Evolutionary conservation across 2,797 vertebrate genomes (phyloP), one percentile per base, ranked within the genome.

Genomic region (Apogon hyalosoma): DNA sequence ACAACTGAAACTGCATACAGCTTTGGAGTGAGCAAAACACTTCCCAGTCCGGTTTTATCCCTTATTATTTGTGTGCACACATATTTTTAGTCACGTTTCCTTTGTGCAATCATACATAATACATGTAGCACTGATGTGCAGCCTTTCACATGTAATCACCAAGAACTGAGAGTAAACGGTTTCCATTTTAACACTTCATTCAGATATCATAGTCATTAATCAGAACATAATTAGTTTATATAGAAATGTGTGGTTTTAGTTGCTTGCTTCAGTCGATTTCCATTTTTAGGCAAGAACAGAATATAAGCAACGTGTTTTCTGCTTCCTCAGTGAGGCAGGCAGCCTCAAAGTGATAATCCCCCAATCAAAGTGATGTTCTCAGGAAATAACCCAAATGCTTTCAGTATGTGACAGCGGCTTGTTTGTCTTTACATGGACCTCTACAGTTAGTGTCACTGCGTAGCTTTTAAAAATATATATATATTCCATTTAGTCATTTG

Each of bases 321-420:
- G 69, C 71, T 75, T 86, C 73, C 33, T 74, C 47, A 36, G 28
- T 18, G 6, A 45, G 63, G 45, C 57, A 39, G 56, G 33, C 33
- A 0, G 45, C 42, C 52, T 73, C 41, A 60, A 47, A 79, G 76
- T 58, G 73, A 81, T 73, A 72, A 71, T 75, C 42, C 77, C 51
- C 58, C 64, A 67, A 73, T 85, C 73, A 74, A 64, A 79, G 53
- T 46, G 51, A 75, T 62, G 65, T 71, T 81, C 14, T 74, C 67
- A 78, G 76, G 75, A 88, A 85, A 82, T 76, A 45, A 77, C 58
- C 42, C 18, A 77, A 86, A 85, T 59, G 33, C 33, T 62, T 80
- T 82, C 70, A 83, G 28, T 76, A 58, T 79, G 74, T 66, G 63
- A 45, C 67, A 31, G 18, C 57, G 46, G 55, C 63, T 48, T 49